Base-by-base conservation (phyloP, 2,797 vertebrate species). In the Steatocranus sp. region DNA sequence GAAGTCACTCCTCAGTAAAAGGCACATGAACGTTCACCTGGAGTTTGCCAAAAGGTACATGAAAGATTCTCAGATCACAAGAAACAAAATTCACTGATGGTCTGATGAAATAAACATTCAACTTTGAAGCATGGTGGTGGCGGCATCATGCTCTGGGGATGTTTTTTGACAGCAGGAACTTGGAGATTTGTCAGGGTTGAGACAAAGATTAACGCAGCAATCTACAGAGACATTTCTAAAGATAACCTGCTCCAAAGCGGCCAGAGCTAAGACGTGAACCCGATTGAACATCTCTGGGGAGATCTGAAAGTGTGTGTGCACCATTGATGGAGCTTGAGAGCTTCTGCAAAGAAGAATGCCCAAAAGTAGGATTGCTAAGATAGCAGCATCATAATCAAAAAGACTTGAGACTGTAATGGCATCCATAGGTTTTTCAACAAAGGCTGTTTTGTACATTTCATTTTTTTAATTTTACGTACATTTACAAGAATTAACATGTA, bases 401-500 rank as follows among this genome's bases (percentile, higher is more conserved):
- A n/a, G 18, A 61, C 17, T 0, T 58, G 17, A 58, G 56, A n/a
- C 56, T 34, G 0, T 34, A 11, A 61, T 34, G 0, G 2, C 1
- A 11, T 34, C 30, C 56, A 11, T 34, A 61, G 17, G 6, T 61
- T 61, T 34, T 61, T 34, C 10, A 61, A 0, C 30, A 5, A 61
- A 34, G 0, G 6, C 30, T 61, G 6, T 58, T 58, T 34, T 34
- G 56, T 61, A 34, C 56, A 61, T 61, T 34, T 61, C 6, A n/a
- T n/a, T 61, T 34, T 51, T 61, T 61, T 5, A 0, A 12, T 36
- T 61, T 61, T 61, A 61, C 3, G 36, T 12, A 36, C 5, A 61
- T 61, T 36, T 2, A 0, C 11, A 0, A 61, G 3, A 12, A 20
- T 12, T 36, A 34, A 36, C 30, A 32, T 34, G 3, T 0, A 34